Evolutionary conservation across 2,888 invertebrate genomes (phyloP).

Genomic region (Tetheella fluctuosa): DNA sequence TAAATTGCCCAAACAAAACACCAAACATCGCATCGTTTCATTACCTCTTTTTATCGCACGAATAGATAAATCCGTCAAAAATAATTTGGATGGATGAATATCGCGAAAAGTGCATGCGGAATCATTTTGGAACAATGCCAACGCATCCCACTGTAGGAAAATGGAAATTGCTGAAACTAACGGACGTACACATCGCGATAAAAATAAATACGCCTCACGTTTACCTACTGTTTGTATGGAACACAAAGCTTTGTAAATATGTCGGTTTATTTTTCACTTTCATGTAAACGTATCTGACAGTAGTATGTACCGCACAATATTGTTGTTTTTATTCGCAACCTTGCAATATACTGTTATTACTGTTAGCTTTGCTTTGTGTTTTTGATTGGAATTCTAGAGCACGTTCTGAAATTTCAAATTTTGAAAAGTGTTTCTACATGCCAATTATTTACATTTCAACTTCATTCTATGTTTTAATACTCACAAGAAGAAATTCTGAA

Average conservation of each 20-base stretch:
- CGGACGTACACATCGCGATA: conserved; percentile 24
- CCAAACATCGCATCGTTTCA: background rate
- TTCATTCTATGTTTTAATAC: too few relatives aligned
- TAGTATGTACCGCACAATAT: conserved; percentile 5
- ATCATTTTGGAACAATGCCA: conserved; percentile 41
- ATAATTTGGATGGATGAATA: conserved; percentile 27
- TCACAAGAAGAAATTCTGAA: too few relatives aligned
- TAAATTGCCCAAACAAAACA: too few relatives aligned
- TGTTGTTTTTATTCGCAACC: background rate
- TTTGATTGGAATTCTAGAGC: background rate
- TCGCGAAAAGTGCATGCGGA: conserved; percentile 40
- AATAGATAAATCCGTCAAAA: conserved; percentile 7
- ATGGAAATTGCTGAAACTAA: conserved; percentile 37
- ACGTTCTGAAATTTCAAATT: background rate
- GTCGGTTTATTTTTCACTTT: conserved; percentile 19
- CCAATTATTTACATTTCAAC: background rate
- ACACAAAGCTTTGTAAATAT: conserved; percentile 27
- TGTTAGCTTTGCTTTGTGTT: background rate
- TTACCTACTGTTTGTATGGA: conserved; percentile 28
- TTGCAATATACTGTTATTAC: background rate
- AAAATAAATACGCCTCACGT: conserved; percentile 30
- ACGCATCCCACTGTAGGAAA: conserved; percentile 35
- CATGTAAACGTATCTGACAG: conserved; percentile 7
- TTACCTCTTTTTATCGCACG: conserved; percentile 3
- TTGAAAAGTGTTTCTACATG: background rate